A percentile compares a stretch with the other conserved stretches of the same genome.
Evolutionary conservation across 1,140 invertebrate species (phyloP).

Genomic region (Saxidomus purpurata): DNA sequence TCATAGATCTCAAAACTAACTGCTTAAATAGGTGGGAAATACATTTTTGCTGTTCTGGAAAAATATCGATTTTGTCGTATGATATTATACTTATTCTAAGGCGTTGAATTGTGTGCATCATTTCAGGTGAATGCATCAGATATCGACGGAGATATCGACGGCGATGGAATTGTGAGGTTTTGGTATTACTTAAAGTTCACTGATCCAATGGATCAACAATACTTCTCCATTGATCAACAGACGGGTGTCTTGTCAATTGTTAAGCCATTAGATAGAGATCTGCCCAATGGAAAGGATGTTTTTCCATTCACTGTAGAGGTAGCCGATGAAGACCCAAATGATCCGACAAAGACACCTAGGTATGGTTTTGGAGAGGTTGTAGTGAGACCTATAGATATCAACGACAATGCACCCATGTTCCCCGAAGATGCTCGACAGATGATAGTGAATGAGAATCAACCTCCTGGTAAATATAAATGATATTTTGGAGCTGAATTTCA

Average conservation of each 20-base stretch:
- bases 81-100: too few relatives aligned
- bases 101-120: too few relatives aligned
- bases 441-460: conserved; percentile 74
- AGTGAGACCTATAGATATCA: conserved; percentile 98
- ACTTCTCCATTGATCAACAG: conserved; percentile 97
- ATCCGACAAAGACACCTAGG: conserved; percentile 73
- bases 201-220: conserved; percentile 96
- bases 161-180: conserved; percentile 96
- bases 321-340: conserved; percentile 95
- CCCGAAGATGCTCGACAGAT: conserved; percentile 63
- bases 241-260: conserved; percentile 88
- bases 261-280: conserved; percentile 97
- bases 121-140: conserved; percentile 96
- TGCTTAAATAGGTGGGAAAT: too few relatives aligned
- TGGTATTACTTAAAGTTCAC: conserved; percentile 98
- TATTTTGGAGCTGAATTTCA: too few relatives aligned
- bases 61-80: too few relatives aligned
- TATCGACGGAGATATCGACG: conserved; percentile 94
- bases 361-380: conserved; percentile 99
- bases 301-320: conserved; percentile 99
- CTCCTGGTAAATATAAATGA: conserved; percentile 71
- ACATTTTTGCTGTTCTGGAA: too few relatives aligned
- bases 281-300: conserved; percentile 97
- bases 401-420: conserved; percentile 99
- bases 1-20: too few relatives aligned